Percentiles rank a stretch among this genome's conserved stretches.
Conservation (phyloP, 2,113 vertebrate genomes). For the Hystrix brachyura region DNA sequence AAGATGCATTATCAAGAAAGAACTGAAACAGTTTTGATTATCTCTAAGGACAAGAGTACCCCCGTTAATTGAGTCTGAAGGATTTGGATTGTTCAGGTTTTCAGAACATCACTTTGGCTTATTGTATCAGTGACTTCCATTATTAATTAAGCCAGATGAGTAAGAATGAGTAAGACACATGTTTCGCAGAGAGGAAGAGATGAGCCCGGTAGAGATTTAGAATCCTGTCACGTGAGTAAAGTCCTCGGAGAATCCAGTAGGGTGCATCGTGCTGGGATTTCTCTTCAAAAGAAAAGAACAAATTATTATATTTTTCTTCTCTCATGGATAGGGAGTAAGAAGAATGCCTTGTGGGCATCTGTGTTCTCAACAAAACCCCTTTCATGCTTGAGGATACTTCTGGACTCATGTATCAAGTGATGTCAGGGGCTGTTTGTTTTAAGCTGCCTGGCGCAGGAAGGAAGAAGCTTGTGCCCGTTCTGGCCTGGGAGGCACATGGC, state of each 20-base stretch:
- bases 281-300: not conserved
- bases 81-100: not conserved
- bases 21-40: not conserved
- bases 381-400: not conserved
- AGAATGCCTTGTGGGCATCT: not conserved
- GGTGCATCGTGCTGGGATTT: not conserved
- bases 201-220: not conserved
- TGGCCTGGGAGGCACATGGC: not conserved
- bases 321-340: not conserved
- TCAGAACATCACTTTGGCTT: not conserved
- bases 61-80: not conserved
- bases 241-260: not conserved
- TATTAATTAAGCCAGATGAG: not conserved
- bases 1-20: not conserved
- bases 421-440: not conserved
- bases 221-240: not conserved
- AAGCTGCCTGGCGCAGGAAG: not conserved
- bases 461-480: not conserved
- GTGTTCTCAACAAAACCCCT: not conserved
- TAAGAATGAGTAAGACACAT: not conserved
- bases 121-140: not conserved
- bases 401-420: not conserved
- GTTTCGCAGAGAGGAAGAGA: not conserved
- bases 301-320: not conserved
- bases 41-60: not conserved